These are phyloP conservation scores for Lypha dubia DNA, from an alignment of 2,888 invertebrate species.

Conservation along the genomic window DNA sequence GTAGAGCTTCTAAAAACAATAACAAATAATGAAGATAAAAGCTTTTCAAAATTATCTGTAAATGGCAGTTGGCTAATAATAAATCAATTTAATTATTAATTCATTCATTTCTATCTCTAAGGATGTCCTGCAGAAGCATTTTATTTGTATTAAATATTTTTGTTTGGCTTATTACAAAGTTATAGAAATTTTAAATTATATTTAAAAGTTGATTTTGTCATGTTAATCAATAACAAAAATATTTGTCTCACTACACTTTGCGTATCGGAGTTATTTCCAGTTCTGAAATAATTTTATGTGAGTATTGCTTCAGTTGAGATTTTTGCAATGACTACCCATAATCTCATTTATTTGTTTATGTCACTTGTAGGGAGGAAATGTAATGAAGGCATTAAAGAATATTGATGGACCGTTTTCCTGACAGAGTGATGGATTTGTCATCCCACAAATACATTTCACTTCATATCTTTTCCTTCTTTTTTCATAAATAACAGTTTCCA, in stretches of 20 bases:
- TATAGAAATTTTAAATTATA: too few relatives aligned
- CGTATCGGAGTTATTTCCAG: too few relatives aligned
- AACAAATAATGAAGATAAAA: too few relatives aligned
- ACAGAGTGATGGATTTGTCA: constrained; percentile 67
- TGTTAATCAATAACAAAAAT: too few relatives aligned
- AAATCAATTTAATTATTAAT: constrained; percentile 47
- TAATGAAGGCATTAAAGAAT: constrained; percentile 5
- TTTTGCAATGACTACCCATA: constrained; percentile 13
- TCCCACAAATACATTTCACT: constrained; percentile 53
- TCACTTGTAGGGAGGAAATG: neutral
- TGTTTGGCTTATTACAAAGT: neutral
- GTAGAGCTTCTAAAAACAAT: too few relatives aligned
- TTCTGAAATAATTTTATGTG: too few relatives aligned
- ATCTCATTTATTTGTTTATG: constrained; percentile 15
- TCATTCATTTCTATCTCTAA: neutral
- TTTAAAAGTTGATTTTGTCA: too few relatives aligned
- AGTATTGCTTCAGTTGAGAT: too few relatives aligned
- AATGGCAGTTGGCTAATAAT: neutral
- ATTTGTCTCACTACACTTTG: too few relatives aligned
- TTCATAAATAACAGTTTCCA: constrained; percentile 29
- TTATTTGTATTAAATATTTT: constrained; percentile 5
- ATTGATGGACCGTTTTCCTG: constrained; percentile 51
- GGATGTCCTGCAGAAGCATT: neutral
- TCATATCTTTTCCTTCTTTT: constrained; percentile 49
- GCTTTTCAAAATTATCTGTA: neutral